Conservation (phyloP, 2,797 vertebrate genomes). For the Oryzias dopingdopingensis region DNA sequence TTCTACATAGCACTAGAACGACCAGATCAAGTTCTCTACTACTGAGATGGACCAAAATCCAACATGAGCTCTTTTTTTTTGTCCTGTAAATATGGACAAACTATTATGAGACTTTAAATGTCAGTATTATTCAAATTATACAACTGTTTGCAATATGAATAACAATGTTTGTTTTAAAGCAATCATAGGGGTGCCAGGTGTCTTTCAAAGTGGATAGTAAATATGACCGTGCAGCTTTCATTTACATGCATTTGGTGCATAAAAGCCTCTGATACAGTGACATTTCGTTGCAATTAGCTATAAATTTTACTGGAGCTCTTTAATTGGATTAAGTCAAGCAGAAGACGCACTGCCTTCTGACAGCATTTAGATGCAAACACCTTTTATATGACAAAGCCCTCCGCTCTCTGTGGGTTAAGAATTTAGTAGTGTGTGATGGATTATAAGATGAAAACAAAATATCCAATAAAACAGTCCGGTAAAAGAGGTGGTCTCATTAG, state of each 20-base stretch:
- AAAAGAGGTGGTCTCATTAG: not conserved
- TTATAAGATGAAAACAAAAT: not conserved
- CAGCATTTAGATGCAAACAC: conserved; percentile 3
- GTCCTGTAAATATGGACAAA: not conserved
- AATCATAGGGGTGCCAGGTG: conserved; percentile 1
- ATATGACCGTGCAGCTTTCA: conserved; percentile 5
- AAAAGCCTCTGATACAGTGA: not conserved
- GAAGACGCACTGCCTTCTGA: not conserved
- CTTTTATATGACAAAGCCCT: not conserved
- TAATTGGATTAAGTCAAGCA: not conserved
- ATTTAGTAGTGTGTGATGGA: not conserved
- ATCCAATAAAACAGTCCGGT: not conserved
- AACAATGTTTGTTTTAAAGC: conserved; percentile 5
- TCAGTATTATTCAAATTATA: not conserved
- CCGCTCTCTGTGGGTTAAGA: not conserved
- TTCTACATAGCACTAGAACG: conserved; percentile 6
- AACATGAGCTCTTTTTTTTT: not conserved
- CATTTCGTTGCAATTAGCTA: not conserved
- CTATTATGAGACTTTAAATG: too few relatives aligned
- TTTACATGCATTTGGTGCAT: too few relatives aligned
- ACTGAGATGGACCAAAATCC: not conserved
- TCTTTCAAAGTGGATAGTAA: conserved; percentile 1
- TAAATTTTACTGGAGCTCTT: not conserved
- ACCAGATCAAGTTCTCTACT: not conserved
- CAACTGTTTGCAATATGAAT: not conserved